Evolutionary conservation across 2,113 vertebrate species (phyloP).

Genomic region (Brachypodius melanocephalos): DNA sequence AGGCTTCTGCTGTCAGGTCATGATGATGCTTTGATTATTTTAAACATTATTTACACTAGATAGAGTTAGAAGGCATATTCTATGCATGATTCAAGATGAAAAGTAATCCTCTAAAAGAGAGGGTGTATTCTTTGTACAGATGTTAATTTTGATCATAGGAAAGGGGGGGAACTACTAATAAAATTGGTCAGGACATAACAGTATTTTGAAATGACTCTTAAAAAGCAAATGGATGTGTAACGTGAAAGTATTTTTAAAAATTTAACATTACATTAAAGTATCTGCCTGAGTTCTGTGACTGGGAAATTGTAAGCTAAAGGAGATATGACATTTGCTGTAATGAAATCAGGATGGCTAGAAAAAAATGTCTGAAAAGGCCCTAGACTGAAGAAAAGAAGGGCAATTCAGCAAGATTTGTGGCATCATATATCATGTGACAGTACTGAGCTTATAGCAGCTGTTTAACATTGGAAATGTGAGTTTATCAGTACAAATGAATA

Average conservation of each 20-base stretch:
- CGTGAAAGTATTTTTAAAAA: slow-evolving; percentile 51
- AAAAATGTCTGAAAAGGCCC: not conserved
- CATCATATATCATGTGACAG: not conserved
- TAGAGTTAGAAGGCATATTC: slow-evolving; percentile 72
- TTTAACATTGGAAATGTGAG: not conserved
- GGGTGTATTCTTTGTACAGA: slow-evolving; percentile 59
- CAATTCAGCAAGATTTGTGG: not conserved
- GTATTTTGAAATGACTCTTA: slow-evolving; percentile 46
- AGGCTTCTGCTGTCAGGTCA: slow-evolving; percentile 69
- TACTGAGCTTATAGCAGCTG: not conserved
- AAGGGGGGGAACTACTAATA: slow-evolving; percentile 15
- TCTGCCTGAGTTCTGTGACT: slow-evolving; percentile 24
- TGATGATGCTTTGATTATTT: slow-evolving; percentile 77
- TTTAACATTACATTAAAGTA: slow-evolving; percentile 35
- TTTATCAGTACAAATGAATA: not conserved
- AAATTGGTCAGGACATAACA: slow-evolving; percentile 27
- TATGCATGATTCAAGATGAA: slow-evolving; percentile 59
- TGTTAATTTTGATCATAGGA: slow-evolving; percentile 63
- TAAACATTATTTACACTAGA: slow-evolving; percentile 75
- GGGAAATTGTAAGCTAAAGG: slow-evolving; percentile 28
- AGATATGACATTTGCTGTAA: slow-evolving; percentile 50
- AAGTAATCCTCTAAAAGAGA: slow-evolving; percentile 61
- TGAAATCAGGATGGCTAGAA: slow-evolving; percentile 18
- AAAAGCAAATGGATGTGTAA: slow-evolving; percentile 33
- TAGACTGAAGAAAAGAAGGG: not conserved